Evolutionary conservation across 2,113 vertebrate genomes (phyloP), one percentile per base, ranked within the genome.

Genomic region (Strigops habroptila): DNA sequence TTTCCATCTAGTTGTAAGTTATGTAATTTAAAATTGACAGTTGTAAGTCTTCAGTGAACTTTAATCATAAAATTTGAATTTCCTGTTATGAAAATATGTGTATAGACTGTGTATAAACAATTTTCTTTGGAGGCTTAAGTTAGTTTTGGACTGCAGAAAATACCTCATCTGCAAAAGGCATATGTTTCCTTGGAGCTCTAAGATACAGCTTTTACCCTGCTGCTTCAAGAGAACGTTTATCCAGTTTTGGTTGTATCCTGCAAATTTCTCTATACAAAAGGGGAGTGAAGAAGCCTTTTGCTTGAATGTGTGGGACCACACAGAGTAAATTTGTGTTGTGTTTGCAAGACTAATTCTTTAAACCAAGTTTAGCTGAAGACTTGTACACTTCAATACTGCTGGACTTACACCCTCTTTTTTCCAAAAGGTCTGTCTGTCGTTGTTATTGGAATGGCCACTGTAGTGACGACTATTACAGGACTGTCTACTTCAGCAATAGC

Each of bases 381-480:
- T 43, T 81, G 22, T 68, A 7, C 5, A 3, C 44, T 82, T 57
- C 59, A 64, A 8, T 84, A 44, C 13, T 49, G 12, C 25, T 33
- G 18, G 10, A 22, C 31, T 91, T 94, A 82, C 2, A 33, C 28
- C 3, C 37, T 10, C 14, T 62, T 60, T 35, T 67, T 95, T 49
- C 64, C 46, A 41, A 68, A 93, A 99, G 99, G 98, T 95, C 97
- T 99, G 12, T 96, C 99, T 82, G 98, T 99, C 53, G 39, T 99
- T 55, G 99, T 99, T 31, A 98, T 99, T 59, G 73, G 79, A 70
- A 99, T 99, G 99, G 99, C 99, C 12, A 99, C 99, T 16, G 98
- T 99, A 43, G 99, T 99, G 93, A 99, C 99, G 12, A 99, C 99
- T 73, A 99, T 99, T 96, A 99, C 99, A 15, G 99, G 99, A 95